Conservation (phyloP, 2,113 vertebrate genomes). For the Serilophus lunatus region DNA sequence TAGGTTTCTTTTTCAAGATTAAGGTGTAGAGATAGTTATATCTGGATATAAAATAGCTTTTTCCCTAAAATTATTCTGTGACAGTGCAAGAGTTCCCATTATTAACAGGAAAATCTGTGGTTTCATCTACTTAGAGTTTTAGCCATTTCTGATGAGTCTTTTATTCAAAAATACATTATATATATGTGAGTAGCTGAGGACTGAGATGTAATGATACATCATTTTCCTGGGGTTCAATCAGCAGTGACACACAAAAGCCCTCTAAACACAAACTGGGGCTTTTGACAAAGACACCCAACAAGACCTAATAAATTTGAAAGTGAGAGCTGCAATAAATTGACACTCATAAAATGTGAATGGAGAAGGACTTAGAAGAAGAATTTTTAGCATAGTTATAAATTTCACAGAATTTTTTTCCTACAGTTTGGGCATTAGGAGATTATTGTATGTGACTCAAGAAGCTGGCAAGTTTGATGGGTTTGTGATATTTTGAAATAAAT, state of each 20-base stretch:
- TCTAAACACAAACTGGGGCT: background rate
- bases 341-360: background rate
- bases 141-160: background rate
- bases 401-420: background rate
- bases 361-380: background rate
- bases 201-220: background rate
- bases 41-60: background rate
- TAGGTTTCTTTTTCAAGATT: background rate
- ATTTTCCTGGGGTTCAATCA: background rate
- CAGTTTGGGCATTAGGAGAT: background rate
- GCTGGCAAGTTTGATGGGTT: background rate
- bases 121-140: background rate
- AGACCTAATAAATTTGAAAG: background rate
- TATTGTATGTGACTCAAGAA: fast-evolving
- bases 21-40: background rate
- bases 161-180: background rate
- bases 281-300: background rate
- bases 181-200: background rate
- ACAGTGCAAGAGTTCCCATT: background rate
- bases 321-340: background rate
- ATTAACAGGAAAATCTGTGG: background rate
- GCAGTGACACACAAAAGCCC: background rate
- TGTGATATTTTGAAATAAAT: background rate
- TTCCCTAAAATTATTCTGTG: background rate
- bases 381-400: background rate